A percentile compares a stretch with the other conserved stretches of the same genome.
Conservation (phyloP, 2,888 invertebrate species). For the Cacoxenus indagator region DNA sequence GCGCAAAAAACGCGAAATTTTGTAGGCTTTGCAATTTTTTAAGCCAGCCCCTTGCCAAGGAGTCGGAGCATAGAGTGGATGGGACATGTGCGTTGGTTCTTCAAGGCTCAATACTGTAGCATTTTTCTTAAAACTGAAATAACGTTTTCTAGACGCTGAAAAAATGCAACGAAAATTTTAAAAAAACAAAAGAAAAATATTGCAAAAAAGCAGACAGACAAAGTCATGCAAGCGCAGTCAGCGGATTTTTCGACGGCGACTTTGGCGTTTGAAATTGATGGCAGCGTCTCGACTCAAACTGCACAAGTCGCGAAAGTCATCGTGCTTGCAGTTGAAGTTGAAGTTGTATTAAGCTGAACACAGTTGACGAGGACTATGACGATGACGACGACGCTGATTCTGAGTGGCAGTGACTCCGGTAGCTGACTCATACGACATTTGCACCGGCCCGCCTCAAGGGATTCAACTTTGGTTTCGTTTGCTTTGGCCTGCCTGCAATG, state of each 20-base stretch:
- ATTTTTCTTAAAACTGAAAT: slow-evolving; percentile 61
- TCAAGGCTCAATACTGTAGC: slow-evolving; percentile 58
- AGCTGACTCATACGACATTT: slow-evolving; percentile 38
- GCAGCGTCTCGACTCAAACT: slow-evolving; percentile 19
- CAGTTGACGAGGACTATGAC: background rate
- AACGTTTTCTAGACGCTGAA: slow-evolving; percentile 56
- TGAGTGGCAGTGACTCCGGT: slow-evolving; percentile 40
- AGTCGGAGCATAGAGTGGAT: slow-evolving; percentile 11
- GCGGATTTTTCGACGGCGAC: slow-evolving; percentile 55
- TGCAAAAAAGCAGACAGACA: too few relatives aligned
- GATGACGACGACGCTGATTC: background rate
- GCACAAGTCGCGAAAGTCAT: background rate
- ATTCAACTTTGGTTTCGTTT: slow-evolving; percentile 31
- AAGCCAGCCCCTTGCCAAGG: slow-evolving; percentile 33
- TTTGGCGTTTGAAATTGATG: slow-evolving; percentile 48
- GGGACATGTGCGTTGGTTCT: slow-evolving; percentile 18
- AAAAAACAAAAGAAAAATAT: background rate
- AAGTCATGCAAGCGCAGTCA: slow-evolving; percentile 45
- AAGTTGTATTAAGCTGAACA: background rate
- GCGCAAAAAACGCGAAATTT: slow-evolving; percentile 49
- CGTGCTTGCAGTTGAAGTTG: background rate
- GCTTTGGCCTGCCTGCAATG: background rate
- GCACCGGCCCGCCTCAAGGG: slow-evolving; percentile 53
- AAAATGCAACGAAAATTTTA: slow-evolving; percentile 54
- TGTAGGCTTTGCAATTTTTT: slow-evolving; percentile 61